A percentile compares a stretch with the other conserved stretches of the same genome.
These are phyloP conservation scores for Myodes glareolus DNA, from an alignment of 2,113 vertebrate genomes.

Conservation along the genomic window DNA sequence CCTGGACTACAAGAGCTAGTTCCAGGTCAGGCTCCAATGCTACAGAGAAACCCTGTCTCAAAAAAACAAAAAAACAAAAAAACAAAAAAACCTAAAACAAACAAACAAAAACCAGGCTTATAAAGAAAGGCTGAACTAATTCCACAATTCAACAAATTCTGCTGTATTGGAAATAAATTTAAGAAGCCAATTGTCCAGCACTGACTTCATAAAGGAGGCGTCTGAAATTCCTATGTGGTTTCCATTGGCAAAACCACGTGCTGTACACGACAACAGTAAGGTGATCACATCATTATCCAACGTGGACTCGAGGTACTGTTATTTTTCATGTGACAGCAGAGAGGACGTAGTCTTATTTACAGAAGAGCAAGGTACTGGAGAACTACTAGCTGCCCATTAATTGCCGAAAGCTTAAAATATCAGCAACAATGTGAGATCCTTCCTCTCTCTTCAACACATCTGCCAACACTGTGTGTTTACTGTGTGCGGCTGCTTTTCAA, in stretches of 20 bases:
- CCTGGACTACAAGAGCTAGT: too few relatives aligned
- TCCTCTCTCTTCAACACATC: not conserved
- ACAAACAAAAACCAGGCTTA: not conserved
- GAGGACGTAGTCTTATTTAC: not conserved
- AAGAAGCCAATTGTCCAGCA: constrained; percentile 2
- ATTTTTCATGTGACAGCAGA: constrained; percentile 1
- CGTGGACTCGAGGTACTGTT: not conserved
- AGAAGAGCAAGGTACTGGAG: not conserved
- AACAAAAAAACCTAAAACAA: too few relatives aligned
- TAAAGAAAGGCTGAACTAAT: constrained; percentile 14
- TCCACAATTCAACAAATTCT: not conserved
- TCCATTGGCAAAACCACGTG: constrained; percentile 9
- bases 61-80: too few relatives aligned
- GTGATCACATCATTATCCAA: not conserved
- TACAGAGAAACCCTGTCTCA: too few relatives aligned
- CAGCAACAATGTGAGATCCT: too few relatives aligned
- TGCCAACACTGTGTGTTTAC: not conserved
- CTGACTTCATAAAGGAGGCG: not conserved
- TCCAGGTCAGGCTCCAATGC: too few relatives aligned
- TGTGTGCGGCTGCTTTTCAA: not conserved
- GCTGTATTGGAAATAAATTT: not conserved
- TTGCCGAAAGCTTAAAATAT: not conserved
- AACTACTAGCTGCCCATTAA: not conserved
- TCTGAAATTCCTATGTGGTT: not conserved
- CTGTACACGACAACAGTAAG: not conserved